Evolutionary conservation across 2,888 invertebrate species (phyloP), one percentile per base, ranked within the genome.

Genomic region (Eumerus sabulonum): DNA sequence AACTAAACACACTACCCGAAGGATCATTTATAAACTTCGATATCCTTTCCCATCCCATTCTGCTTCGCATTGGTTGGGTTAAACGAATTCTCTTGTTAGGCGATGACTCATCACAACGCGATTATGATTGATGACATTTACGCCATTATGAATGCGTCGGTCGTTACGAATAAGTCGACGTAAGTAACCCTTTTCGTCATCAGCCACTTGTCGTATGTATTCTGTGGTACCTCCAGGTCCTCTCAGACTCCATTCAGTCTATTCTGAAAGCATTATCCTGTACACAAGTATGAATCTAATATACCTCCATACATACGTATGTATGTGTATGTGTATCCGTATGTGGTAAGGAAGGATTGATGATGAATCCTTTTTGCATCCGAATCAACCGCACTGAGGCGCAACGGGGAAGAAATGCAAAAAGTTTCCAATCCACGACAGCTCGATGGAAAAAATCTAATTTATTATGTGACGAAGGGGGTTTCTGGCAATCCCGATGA

Each of bases 381-480:
- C 51, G 17, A 53, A n/a, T 16, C 18, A 40, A 38, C 36, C 40
- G 17, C 50, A 3, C 38, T 5, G 40, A 17, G 12, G 50, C 14
- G 56, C 16, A 18, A 27, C 1, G 16, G 19, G 59, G 44, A 40
- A 51, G 36, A n/a, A 60, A 76, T 81, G 81, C 76, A 81, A 76
- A 81, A 76, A 81, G 76, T 81, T 81, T 81, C 66, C 71, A 81
- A 74, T 76, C 70, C 42, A 40, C 54, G n/a, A 11, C 27, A 4
- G 27, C 7, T 27, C 7, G 27, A 27, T 76, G 76, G 81, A 36
- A 66, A 66, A 66, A 81, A 81, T 81, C 81, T 76, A 81, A 81
- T 81, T 71, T 81, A 81, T 76, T 76, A 81, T 81, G 76, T 81
- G 79, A 60, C 60, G 74, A 79, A 74, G 74, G 74, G 74, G 64